Evolutionary conservation across 2,888 invertebrate species (phyloP), one percentile per base, ranked within the genome.

Genomic region (Camptogramma bilineatum): DNA sequence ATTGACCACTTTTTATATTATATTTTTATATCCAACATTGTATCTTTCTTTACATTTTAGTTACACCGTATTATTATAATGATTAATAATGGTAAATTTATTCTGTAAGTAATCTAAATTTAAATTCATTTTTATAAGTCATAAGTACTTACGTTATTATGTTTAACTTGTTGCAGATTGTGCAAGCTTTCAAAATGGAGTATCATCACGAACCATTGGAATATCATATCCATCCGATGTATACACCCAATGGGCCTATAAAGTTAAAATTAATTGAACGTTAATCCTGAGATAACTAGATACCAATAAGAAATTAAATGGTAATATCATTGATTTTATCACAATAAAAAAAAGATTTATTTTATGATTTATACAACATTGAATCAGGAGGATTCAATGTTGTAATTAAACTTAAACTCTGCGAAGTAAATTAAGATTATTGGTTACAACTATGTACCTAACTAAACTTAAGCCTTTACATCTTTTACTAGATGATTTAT

Each of bases 161-260:
- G 1, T 10, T 21, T 19, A 46, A 48, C 17, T 60, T 50, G 2
- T 53, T 71, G 44, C 87, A 96, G 96, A 93, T 96, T 83, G 85
- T 96, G 44, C 94, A 95, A 77, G 86, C 93, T 0, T 96, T 95
- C 80, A 94, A 92, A 78, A 86, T 96, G 82, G 95, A 95, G 74
- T 96, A 95, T 75, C 93, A 95, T 69, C 90, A 95, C 70, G 90
- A 94, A 51, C 94, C 94, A n/a, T 74, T 96, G 80, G 94, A 95
- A 13, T 95, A 95, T 75, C 93, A 95, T 72, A 93, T 95, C 2
- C 94, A 95, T 74, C 95, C 95, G 0, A 95, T 96, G 95, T 96
- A 96, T 77, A 95, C 95, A 0, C 96, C 96, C 0, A 94, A 95
- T 68, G 96, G 96, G 68, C 95, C 95, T 0, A 87, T 96, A 34